Base-by-base conservation (phyloP, 2,888 invertebrate species). In the Augiades crinisus region DNA sequence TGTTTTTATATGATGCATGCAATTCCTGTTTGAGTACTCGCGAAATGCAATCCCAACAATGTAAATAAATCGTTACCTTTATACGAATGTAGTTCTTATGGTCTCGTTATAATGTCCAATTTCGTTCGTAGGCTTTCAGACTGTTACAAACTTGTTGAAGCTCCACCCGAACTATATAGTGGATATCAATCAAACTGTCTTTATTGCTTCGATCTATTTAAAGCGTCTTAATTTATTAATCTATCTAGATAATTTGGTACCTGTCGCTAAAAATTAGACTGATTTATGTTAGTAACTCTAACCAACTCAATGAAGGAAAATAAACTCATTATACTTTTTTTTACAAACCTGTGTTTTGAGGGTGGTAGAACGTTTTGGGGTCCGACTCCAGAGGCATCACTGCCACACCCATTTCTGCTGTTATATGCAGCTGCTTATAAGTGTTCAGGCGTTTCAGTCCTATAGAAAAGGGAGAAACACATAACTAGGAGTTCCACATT, bases 141-240 rank as follows among this genome's bases (percentile, higher is more conserved):
- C 1, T 3, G 2, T 8, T 37, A 12, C 45, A 43, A 46, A 41
- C 17, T 47, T 41, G 38, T 40, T 5, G 49, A 43, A 45, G 54
- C 50, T 46, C 34, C 54, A 36, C 34, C 34, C 54, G 54, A 45
- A 50, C 45, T 50, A 50, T 46, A 54, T 41, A 36, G 37, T 38
- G 19, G 47, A 38, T 47, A 47, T 47, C 47, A 34, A 36, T 44
- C 51, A 53, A 47, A 17, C 10, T 12, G 31, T 12, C 44, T 45
- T 16, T 31, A 27, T 43, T 21, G 21, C 21, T 21, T 8, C 21
- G 7, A 14, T 16, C 14, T 43, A 27, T 47, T 41, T 46, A 8
- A 30, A 46, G 37, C 19, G 27, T 13, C 30, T 19, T 47, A 17
- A 47, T 47, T 47, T 47, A 38, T 47, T 30, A 14, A 8, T 30